Evolutionary conservation across 2,113 vertebrate species (phyloP).

Genomic region (Cynocephalus volans): DNA sequence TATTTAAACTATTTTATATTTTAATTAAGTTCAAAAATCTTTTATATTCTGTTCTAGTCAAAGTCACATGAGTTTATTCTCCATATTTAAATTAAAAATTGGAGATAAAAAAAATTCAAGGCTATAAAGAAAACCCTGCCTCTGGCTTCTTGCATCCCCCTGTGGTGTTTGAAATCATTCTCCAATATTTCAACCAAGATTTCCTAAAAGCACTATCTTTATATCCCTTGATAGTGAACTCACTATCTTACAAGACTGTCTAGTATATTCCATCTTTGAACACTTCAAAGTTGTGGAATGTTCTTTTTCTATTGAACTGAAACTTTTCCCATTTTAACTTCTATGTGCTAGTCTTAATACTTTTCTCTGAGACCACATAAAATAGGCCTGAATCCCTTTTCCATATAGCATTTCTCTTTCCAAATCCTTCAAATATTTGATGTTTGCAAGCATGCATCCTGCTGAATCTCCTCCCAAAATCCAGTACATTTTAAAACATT

Average conservation of each 20-base stretch:
- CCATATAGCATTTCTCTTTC: neutral
- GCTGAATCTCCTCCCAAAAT: neutral
- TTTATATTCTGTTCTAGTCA: neutral
- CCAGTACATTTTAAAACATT: neutral
- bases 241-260: neutral
- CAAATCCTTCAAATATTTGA: neutral
- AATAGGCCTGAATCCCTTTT: neutral
- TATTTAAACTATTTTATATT: neutral
- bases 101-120: neutral
- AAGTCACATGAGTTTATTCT: neutral
- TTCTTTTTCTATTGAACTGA: neutral
- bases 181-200: neutral
- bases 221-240: neutral
- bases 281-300: neutral
- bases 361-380: neutral
- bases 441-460: neutral
- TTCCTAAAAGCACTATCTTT: neutral
- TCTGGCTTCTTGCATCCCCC: neutral
- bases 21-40: neutral
- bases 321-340: constrained; percentile 27
- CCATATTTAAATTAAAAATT: neutral
- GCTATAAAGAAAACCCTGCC: neutral
- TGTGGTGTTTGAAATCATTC: neutral
- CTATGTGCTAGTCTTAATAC: neutral
- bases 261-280: neutral